Conservation (phyloP, 2,113 vertebrate genomes). For the Numida meleagris region DNA sequence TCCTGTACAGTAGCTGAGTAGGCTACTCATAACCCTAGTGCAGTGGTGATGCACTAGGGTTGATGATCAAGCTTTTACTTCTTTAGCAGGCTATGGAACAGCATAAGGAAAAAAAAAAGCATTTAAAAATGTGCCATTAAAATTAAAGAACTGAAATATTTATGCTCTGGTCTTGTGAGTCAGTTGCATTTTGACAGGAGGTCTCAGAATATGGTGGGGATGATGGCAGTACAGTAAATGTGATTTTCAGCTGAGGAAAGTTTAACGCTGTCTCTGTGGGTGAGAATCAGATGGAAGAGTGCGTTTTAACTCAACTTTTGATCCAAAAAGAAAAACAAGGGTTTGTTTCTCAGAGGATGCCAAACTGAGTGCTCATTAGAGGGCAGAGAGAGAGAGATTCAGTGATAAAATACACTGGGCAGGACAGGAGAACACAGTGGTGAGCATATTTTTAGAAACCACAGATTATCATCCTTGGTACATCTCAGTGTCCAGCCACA, state of each 20-base stretch:
- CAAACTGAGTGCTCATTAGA: background rate
- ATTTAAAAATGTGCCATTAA: background rate
- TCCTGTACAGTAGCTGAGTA: background rate
- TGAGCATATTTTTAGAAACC: background rate
- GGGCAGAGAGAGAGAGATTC: conserved; percentile 13
- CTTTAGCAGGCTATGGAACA: background rate
- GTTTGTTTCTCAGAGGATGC: background rate
- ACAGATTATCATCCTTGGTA: background rate
- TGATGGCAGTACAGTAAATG: background rate
- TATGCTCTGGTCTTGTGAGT: conserved; percentile 39
- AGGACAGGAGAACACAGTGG: background rate
- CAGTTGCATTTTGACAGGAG: conserved; percentile 27
- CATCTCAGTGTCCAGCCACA: rapidly evolving
- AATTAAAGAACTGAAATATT: conserved; percentile 52
- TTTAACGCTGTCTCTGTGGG: background rate
- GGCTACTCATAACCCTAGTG: background rate
- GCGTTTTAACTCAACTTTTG: background rate
- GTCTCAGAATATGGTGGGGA: background rate
- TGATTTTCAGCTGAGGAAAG: conserved; percentile 32
- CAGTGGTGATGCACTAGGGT: background rate
- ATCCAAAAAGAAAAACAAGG: background rate
- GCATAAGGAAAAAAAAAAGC: rapidly evolving
- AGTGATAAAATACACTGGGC: background rate
- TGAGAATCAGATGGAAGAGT: background rate
- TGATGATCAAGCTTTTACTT: background rate